Evolutionary conservation across 2,113 vertebrate species (phyloP), one percentile per base, ranked within the genome.

Genomic region (Scomber scombrus): DNA sequence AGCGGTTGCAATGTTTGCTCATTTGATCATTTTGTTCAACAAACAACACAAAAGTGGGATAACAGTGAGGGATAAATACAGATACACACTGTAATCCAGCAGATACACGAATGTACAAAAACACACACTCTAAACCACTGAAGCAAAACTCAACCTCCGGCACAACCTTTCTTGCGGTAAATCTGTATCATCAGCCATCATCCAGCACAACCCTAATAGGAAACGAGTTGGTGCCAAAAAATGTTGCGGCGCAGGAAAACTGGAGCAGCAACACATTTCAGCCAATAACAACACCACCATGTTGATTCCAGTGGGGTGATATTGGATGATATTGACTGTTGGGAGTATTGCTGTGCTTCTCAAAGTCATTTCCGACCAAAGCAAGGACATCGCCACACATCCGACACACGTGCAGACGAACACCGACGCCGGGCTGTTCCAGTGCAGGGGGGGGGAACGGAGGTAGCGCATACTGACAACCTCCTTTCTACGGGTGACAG

Each of bases 291-390:
- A 91, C 85, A 87, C 78, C 80, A 49, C 61, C 76, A 64, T 85
- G 86, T 90, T 91, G 90, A 91, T 92, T 90, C 78, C 87, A 89
- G 75, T 46, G 71, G 78, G 74, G 84, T 86, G 89, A 92, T 90
- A 89, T 91, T 88, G 80, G 88, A 85, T 87, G 90, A 88, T 92
- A 93, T 91, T 91, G 91, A 91, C 91, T 87, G 89, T 91, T 64
- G 80, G 85, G 86, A 87, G 85, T 78, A 86, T 86, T 73, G 77
- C 79, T 83, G 78, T 29, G 87, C 71, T 86, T 85, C 91, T 90
- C 87, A 91, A 93, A 93, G 92, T 93, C 88, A 93, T 93, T 93
- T 93, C 89, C 76, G 80, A 90, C 89, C 67, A 87, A 91, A 88
- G 84, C 87, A 93, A 92, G 91, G 87, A 89, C 89, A 82, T 46